Evolutionary conservation across 2,797 vertebrate species (phyloP).

Genomic region (Pseudomugil tenellus): DNA sequence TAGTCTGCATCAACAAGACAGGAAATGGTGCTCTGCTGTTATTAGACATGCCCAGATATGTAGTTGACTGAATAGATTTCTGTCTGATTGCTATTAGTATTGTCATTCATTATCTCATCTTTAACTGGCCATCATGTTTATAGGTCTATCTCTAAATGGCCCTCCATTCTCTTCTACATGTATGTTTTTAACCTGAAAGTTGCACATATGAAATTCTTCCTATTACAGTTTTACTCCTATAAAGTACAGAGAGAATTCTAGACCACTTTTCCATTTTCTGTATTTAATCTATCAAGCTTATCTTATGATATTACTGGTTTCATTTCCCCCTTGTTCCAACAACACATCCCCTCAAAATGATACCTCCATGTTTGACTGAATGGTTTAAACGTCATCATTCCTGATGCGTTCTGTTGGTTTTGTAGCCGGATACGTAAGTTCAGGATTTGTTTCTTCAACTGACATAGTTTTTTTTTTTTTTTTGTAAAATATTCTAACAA

Average conservation of each 20-base stretch:
- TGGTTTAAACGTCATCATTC: neutral
- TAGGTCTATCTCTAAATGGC: neutral
- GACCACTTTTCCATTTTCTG: neutral
- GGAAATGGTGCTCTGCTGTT: neutral
- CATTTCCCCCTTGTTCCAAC: neutral
- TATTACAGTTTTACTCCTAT: too few species aligned
- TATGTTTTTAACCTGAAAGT: neutral
- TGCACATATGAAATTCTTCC: too few species aligned
- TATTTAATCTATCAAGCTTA: neutral
- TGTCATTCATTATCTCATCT: neutral
- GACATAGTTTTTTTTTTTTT: too few species aligned
- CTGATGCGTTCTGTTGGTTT: neutral
- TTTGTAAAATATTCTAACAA: too few species aligned
- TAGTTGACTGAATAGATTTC: slow-evolving; percentile 10
- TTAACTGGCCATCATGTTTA: neutral
- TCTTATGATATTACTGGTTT: neutral
- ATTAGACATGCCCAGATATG: neutral
- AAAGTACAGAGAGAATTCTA: neutral
- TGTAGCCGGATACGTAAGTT: too few species aligned
- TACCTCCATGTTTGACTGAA: neutral
- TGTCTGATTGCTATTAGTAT: slow-evolving; percentile 6
- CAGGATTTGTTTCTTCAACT: too few species aligned
- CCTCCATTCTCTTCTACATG: neutral
- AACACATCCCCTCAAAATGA: neutral
- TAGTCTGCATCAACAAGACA: slow-evolving; percentile 13